phyloP scores from a whole-genome alignment of 2,888 invertebrate genomes.

The Pheosia gnoma region DNA sequence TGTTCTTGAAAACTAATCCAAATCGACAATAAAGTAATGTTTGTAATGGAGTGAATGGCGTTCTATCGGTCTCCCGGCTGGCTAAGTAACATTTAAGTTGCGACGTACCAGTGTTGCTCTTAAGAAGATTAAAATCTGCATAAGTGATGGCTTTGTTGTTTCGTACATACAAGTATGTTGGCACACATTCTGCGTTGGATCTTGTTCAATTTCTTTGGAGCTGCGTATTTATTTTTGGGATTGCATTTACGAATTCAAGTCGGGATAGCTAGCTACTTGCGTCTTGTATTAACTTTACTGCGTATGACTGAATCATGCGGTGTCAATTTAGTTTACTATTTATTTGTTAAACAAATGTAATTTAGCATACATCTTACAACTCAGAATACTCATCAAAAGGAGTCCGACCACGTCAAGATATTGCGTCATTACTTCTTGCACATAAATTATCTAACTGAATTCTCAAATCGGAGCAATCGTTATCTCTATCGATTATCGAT shows the following conservation, averaged over 20 bases:
- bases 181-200: slow-evolving; percentile 17
- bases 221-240: neutral
- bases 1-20: slow-evolving; percentile 21
- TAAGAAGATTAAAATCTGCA: slow-evolving; percentile 72
- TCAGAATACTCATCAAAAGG: too few relatives aligned
- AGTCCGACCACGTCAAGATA: too few relatives aligned
- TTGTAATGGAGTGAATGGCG: slow-evolving; percentile 24
- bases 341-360: too few relatives aligned
- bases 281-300: too few relatives aligned
- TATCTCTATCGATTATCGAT: too few relatives aligned
- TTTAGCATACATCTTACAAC: too few relatives aligned
- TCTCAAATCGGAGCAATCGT: neutral
- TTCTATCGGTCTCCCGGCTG: slow-evolving; percentile 35
- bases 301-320: too few relatives aligned
- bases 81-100: slow-evolving; percentile 33
- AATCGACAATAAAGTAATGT: slow-evolving; percentile 4
- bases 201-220: slow-evolving; percentile 2
- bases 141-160: slow-evolving; percentile 53
- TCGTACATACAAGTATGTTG: slow-evolving; percentile 17
- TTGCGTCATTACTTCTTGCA: neutral
- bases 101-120: slow-evolving; percentile 47
- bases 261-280: too few relatives aligned
- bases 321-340: too few relatives aligned
- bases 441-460: neutral
- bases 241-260: neutral